Base-by-base conservation (phyloP, 2,113 vertebrate species). In the Microtus pennsylvanicus region DNA sequence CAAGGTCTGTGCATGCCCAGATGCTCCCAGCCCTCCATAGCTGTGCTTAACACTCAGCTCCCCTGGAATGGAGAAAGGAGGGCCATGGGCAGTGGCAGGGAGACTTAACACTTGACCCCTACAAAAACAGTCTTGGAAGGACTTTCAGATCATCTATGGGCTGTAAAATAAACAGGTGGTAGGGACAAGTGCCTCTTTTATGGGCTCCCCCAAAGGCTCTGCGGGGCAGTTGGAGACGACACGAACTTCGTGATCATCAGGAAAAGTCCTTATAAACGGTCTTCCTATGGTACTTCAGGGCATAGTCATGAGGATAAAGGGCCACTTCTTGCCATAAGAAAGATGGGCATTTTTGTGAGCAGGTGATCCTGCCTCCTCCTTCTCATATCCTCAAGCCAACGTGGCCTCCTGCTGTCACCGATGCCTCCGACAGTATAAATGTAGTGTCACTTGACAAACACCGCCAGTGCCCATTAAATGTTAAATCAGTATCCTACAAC, bases 381-480 rank as follows among this genome's bases (percentile, higher is more conserved):
- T 4, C 5, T 9, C 69, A 33, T 28, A 12, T 38, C 55, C 33
- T 1, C 12, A 8, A 35, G 35, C 11, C 16, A 0, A 0, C 0
- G 0, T 0, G 9, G 9, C 35, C 0, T 1, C 3, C 11, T 14
- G 14, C 16, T 42, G 1, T 35, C 69, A 63, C 1, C 0, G 55
- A 28, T 8, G 38, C 24, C 2, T 14, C 0, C 2, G 1, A 7
- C 21, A 80, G 45, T 33, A 45, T 8, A 69, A 55, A 3, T 16
- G 26, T 30, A 45, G 5, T 3, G 2, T 26, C 55, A 45, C 22
- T 33, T 21, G 16, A 55, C 42, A 24, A 87, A 35, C 2, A 2
- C 58, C 21, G 38, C 22, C 0, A 0, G 30, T 45, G 24, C 8
- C 38, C 10, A 50, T 10, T n/a, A 38, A 63, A 58, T 38, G 33